A percentile compares a stretch with the other conserved stretches of the same genome.
Conservation (phyloP, 2,113 vertebrate genomes). For the Osmerus eperlanus region DNA sequence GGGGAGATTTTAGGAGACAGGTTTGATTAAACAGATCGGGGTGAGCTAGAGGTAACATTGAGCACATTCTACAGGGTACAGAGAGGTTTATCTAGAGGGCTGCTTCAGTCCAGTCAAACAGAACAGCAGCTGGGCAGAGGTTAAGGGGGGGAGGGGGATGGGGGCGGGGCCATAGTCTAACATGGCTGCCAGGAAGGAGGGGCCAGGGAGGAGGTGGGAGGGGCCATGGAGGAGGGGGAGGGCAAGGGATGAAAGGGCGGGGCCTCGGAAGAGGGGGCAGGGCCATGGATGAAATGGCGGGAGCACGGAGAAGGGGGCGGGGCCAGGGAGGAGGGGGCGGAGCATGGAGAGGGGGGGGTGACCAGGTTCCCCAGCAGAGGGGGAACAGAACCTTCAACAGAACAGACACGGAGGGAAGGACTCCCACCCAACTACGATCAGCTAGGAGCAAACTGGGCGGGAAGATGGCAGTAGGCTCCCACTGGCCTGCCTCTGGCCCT, state of each 20-base stretch:
- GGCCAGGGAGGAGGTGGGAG: neutral
- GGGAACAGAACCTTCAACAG: constrained; percentile 32
- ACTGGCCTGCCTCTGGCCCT: constrained; percentile 27
- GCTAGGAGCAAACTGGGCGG: constrained; percentile 71
- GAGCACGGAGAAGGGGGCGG: too few species aligned
- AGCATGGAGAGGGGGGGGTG: constrained; percentile 52
- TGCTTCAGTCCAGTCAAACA: constrained; percentile 50
- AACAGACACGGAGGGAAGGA: constrained; percentile 59
- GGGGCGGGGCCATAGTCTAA: constrained; percentile 46
- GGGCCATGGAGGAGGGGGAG: too few species aligned
- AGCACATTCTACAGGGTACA: constrained; percentile 45
- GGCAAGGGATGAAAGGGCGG: too few species aligned
- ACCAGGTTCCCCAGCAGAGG: constrained; percentile 56
- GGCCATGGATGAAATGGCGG: too few species aligned
- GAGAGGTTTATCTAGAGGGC: constrained; percentile 46
- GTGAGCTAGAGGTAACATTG: constrained; percentile 51
- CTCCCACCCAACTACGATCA: constrained; percentile 64
- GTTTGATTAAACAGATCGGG: constrained; percentile 55
- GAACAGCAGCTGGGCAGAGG: constrained; percentile 52
- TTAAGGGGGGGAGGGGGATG: constrained; percentile 55
- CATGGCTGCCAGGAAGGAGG: constrained; percentile 54
- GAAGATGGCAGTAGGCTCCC: constrained; percentile 69
- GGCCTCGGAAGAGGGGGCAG: too few species aligned
- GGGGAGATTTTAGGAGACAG: constrained; percentile 46
- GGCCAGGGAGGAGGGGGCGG: constrained; percentile 50